Percentiles rank a stretch among this genome's conserved stretches.
These are phyloP conservation scores for Fissipunctia ypsillon DNA, from an alignment of 2,888 invertebrate genomes.

Conservation along the genomic window DNA sequence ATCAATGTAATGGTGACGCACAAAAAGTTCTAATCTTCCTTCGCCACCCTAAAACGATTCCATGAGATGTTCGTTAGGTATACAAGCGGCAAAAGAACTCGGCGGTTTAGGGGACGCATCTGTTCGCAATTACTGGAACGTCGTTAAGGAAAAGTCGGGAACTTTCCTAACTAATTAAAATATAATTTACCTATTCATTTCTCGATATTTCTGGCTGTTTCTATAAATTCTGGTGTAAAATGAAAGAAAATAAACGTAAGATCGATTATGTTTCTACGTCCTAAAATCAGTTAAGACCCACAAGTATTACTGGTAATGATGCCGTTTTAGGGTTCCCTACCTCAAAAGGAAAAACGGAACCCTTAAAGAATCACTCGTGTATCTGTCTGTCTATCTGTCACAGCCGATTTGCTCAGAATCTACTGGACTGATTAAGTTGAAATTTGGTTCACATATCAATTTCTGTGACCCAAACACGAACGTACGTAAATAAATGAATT, in stretches of 20 bases:
- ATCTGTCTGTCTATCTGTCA: no score
- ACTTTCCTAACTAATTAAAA: slow-evolving; percentile 25
- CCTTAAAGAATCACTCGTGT: no score
- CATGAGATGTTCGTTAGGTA: background rate
- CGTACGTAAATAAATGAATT: no score
- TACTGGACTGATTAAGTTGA: no score
- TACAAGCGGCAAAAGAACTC: background rate
- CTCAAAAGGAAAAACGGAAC: no score
- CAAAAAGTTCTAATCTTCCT: background rate
- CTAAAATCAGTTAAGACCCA: background rate
- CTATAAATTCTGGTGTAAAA: background rate
- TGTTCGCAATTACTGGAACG: slow-evolving; percentile 35
- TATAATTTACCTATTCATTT: slow-evolving; percentile 31
- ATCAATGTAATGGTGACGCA: background rate
- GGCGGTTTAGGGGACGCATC: slow-evolving; percentile 14
- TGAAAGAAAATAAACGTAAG: background rate
- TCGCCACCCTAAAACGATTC: background rate
- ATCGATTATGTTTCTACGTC: background rate
- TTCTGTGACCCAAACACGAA: no score
- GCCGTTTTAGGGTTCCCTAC: background rate
- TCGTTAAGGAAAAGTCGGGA: slow-evolving; percentile 24
- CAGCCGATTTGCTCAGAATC: no score
- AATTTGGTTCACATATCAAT: no score
- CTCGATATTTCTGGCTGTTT: slow-evolving; percentile 12
- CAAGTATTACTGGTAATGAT: background rate